A percentile compares a stretch with the other conserved stretches of the same genome.
Conservation (phyloP, 2,113 vertebrate genomes). For the Tenebrosternarchus preto region DNA sequence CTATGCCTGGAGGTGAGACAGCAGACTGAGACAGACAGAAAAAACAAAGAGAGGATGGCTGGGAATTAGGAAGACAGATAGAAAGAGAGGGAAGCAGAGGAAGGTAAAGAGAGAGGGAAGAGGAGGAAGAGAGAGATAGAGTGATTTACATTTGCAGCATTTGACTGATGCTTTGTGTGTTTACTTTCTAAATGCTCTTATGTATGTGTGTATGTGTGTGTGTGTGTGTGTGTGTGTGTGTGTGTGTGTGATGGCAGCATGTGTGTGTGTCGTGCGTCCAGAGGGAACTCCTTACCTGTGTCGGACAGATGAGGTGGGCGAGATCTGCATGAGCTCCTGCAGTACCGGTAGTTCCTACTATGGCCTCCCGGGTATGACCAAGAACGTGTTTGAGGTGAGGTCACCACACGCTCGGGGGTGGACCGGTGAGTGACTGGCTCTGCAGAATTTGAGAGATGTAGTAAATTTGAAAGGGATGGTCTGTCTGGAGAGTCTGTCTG, state of each 20-base stretch:
- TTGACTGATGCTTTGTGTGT: not conserved
- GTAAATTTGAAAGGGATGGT: too few species aligned
- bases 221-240: not conserved
- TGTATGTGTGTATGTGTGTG: slow-evolving; percentile 63
- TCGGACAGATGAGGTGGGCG: slow-evolving; percentile 91
- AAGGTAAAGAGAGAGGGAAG: too few species aligned
- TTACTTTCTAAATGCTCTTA: not conserved
- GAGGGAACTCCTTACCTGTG: slow-evolving; percentile 90
- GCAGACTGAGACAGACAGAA: too few species aligned
- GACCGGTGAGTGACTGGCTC: too few species aligned
- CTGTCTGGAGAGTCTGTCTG: too few species aligned
- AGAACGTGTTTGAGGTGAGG: slow-evolving; percentile 92
- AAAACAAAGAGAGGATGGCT: too few species aligned
- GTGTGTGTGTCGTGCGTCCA: slow-evolving; percentile 87
- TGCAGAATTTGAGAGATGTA: too few species aligned
- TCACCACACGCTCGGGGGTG: not conserved
- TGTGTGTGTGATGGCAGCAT: slow-evolving; percentile 68
- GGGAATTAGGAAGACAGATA: too few species aligned
- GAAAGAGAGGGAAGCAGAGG: too few species aligned
- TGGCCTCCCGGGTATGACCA: slow-evolving; percentile 90
- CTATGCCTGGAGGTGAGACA: slow-evolving; percentile 89
- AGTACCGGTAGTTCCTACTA: slow-evolving; percentile 86
- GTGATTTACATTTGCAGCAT: too few species aligned
- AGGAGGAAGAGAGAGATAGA: too few species aligned
- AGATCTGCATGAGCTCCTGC: slow-evolving; percentile 88